These are phyloP conservation scores for Notodonta ziczac DNA, from an alignment of 2,888 invertebrate genomes.

Conservation along the genomic window DNA sequence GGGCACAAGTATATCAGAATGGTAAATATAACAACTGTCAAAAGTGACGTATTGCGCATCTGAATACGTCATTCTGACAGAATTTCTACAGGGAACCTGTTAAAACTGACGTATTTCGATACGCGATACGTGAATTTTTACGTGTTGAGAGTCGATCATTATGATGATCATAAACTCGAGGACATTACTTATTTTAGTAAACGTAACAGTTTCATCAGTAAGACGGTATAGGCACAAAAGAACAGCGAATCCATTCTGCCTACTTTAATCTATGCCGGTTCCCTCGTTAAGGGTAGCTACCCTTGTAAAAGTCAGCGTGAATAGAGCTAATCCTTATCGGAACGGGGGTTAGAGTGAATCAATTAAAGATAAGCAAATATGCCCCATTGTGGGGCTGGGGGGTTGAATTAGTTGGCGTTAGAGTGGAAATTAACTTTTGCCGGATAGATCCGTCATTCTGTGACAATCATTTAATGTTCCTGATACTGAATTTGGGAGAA, in stretches of 20 bases:
- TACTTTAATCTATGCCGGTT: conserved; percentile 49
- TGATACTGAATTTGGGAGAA: conserved; percentile 59
- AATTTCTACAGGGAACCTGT: too few relatives aligned
- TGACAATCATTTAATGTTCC: conserved; percentile 59
- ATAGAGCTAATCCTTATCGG: conserved; percentile 83
- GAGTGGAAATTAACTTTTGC: conserved; percentile 80
- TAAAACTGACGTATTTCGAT: too few relatives aligned
- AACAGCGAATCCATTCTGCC: not conserved
- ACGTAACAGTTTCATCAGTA: too few relatives aligned
- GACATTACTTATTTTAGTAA: too few relatives aligned
- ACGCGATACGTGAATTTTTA: too few relatives aligned
- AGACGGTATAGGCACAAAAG: too few relatives aligned
- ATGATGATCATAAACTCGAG: too few relatives aligned
- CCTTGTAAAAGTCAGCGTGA: conserved; percentile 84
- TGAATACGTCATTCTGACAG: too few relatives aligned
- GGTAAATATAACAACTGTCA: too few relatives aligned
- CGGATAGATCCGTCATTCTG: conserved; percentile 73
- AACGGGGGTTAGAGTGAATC: conserved; percentile 79
- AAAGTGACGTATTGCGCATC: too few relatives aligned
- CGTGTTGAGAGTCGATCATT: too few relatives aligned
- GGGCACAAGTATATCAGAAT: too few relatives aligned
- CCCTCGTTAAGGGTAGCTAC: conserved; percentile 77
- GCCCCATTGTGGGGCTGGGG: conserved; percentile 66
- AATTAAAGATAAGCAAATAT: conserved; percentile 85
- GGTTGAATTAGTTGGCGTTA: conserved; percentile 77